phyloP scores from a whole-genome alignment of 2,888 invertebrate species.

The Rhagium mordax region DNA sequence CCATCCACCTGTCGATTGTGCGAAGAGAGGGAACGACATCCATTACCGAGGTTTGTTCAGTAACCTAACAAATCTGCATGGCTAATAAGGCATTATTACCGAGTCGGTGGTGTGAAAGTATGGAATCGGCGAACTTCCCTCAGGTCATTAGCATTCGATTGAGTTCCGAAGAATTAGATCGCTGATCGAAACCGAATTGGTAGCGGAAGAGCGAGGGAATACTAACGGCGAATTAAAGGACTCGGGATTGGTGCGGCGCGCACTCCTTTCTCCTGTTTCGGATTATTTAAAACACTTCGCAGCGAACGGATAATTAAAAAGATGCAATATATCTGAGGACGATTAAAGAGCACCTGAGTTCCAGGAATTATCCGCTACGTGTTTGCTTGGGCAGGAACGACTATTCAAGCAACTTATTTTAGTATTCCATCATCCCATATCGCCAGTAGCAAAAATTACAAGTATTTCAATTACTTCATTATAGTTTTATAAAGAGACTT shows the following conservation, averaged over 20 bases:
- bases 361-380: no score
- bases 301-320: background rate
- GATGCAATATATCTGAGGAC: no score
- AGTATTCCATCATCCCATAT: no score
- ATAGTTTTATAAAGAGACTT: no score
- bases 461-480: no score
- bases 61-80: constrained; percentile 23
- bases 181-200: constrained; percentile 62
- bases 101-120: constrained; percentile 14
- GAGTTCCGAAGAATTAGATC: constrained; percentile 58
- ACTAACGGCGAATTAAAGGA: constrained; percentile 60
- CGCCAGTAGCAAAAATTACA: no score
- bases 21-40: background rate
- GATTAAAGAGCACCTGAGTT: no score
- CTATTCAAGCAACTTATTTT: no score
- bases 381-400: no score
- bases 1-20: background rate
- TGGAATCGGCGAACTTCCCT: constrained; percentile 47
- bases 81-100: constrained; percentile 11
- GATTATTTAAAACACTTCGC: constrained; percentile 17
- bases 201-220: constrained; percentile 54
- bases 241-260: constrained; percentile 36
- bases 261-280: constrained; percentile 2
- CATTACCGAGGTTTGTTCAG: background rate
- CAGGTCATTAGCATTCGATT: constrained; percentile 59